A percentile compares a stretch with the other conserved stretches of the same genome.
These are phyloP conservation scores for Argentina silus DNA, from an alignment of 2,797 vertebrate genomes.

Conservation along the genomic window DNA sequence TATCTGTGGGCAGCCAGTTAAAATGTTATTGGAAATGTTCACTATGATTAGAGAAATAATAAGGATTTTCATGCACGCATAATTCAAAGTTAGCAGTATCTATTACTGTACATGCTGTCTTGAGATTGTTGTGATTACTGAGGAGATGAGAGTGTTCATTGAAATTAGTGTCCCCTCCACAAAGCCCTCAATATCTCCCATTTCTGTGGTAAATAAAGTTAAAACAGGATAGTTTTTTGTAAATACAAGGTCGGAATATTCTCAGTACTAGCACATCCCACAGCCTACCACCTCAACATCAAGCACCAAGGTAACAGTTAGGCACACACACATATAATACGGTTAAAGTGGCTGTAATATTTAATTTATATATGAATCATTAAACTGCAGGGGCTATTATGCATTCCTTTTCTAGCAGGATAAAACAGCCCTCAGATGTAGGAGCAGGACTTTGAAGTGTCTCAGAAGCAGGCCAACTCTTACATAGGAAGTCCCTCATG, in stretches of 20 bases:
- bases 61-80: neutral
- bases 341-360: conserved; percentile 81
- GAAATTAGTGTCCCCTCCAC: neutral
- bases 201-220: neutral
- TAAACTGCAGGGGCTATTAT: conserved; percentile 88
- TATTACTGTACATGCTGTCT: neutral
- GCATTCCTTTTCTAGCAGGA: conserved; percentile 97
- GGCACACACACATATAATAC: conserved; percentile 64
- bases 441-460: conserved; percentile 93
- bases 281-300: neutral
- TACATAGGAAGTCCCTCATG: conserved; percentile 83
- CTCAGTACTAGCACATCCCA: conserved; percentile 8
- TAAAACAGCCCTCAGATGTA: conserved; percentile 96
- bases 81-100: neutral
- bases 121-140: neutral
- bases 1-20: neutral
- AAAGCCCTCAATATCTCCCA: neutral
- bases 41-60: too few species aligned
- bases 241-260: conserved; percentile 13
- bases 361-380: conserved; percentile 87
- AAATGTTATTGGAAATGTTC: neutral
- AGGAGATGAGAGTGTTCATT: neutral
- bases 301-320: conserved; percentile 1
- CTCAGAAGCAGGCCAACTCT: conserved; percentile 84
- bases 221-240: neutral